Conservation (phyloP, 2,888 invertebrate genomes). For the Koerneria pararmatus region DNA sequence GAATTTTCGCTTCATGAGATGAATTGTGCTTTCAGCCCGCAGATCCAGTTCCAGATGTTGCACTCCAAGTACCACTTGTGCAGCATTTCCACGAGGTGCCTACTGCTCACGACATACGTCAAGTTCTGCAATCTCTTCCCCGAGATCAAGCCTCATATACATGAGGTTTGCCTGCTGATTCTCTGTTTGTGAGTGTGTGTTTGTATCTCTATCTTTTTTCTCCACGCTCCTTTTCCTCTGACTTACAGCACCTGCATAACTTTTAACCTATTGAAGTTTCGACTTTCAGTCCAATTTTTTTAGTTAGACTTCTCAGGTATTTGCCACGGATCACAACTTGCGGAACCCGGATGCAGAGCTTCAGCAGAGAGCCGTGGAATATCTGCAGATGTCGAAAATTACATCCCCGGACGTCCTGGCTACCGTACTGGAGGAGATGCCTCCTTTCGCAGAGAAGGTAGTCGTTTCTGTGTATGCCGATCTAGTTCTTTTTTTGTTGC, state of each 20-base stretch:
- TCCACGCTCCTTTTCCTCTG: no score
- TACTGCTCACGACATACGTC: slow-evolving; percentile 93
- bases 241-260: background rate
- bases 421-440: slow-evolving; percentile 87
- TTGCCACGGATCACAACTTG: slow-evolving; percentile 78
- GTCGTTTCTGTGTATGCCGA: slow-evolving; percentile 16
- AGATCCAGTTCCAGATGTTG: slow-evolving; percentile 92
- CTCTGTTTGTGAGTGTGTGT: background rate
- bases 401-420: slow-evolving; percentile 89
- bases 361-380: slow-evolving; percentile 95
- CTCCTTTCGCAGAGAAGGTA: slow-evolving; percentile 88
- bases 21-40: slow-evolving; percentile 75
- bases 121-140: slow-evolving; percentile 99
- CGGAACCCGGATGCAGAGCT: slow-evolving; percentile 95
- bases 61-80: slow-evolving; percentile 98
- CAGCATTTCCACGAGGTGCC: slow-evolving; percentile 86
- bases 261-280: background rate
- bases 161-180: slow-evolving; percentile 70
- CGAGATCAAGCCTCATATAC: slow-evolving; percentile 90
- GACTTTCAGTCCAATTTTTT: background rate
- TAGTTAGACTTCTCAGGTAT: slow-evolving; percentile 56
- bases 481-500: background rate
- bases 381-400: slow-evolving; percentile 88
- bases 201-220: background rate
- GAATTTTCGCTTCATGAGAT: no score